These are phyloP conservation scores for Distichodus sexfasciatus DNA, from an alignment of 2,797 vertebrate species.

Conservation along the genomic window DNA sequence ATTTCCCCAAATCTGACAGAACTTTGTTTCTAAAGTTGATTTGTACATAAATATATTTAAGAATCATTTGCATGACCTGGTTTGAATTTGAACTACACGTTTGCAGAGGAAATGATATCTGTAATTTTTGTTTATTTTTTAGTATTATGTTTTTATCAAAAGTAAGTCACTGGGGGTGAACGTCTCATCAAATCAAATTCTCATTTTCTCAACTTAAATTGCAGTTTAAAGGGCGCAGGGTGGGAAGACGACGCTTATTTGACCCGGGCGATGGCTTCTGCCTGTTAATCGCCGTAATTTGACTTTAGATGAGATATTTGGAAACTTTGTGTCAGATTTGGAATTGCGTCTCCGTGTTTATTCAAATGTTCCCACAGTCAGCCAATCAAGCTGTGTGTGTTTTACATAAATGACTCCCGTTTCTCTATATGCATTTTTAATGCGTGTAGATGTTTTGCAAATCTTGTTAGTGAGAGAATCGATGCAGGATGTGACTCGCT, in stretches of 20 bases:
- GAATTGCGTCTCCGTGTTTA: not conserved
- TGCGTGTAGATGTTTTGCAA: constrained; percentile 17
- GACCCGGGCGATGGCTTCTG: constrained; percentile 13
- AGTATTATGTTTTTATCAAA: too few relatives aligned
- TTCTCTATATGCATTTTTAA: not conserved
- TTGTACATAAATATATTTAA: constrained; percentile 2
- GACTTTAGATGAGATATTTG: not conserved
- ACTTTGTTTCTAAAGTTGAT: not conserved
- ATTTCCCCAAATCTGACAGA: constrained; percentile 9
- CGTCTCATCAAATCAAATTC: constrained; percentile 53
- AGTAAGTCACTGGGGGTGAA: constrained; percentile 38
- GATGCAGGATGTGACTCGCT: not conserved
- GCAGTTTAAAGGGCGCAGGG: constrained; percentile 47
- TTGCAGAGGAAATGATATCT: constrained; percentile 62
- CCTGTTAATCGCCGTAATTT: constrained; percentile 18
- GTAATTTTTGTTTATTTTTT: constrained; percentile 50
- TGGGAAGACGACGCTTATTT: constrained; percentile 31
- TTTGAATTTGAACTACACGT: too few relatives aligned
- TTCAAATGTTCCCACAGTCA: not conserved
- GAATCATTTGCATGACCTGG: constrained; percentile 54
- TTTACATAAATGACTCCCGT: not conserved
- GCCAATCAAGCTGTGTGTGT: not conserved
- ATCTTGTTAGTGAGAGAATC: not conserved
- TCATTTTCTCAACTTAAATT: constrained; percentile 58
- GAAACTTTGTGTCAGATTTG: constrained; percentile 1